These are phyloP conservation scores for Crocallis elinguaria DNA, from an alignment of 2,888 invertebrate species.

Conservation along the genomic window DNA sequence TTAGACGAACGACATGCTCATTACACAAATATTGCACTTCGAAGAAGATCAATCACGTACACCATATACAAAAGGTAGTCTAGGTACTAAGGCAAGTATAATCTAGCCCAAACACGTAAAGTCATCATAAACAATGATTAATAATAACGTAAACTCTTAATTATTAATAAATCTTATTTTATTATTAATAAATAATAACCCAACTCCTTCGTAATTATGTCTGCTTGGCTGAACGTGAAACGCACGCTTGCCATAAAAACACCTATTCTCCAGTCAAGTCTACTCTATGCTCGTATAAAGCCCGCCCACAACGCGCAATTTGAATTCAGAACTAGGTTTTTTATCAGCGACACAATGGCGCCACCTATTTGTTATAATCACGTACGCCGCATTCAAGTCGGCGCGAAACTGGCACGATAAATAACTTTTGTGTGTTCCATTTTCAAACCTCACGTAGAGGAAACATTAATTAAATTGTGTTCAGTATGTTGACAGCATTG, in stretches of 20 bases:
- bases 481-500: constrained; percentile 35
- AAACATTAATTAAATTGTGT: constrained; percentile 44
- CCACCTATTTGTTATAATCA: constrained; percentile 68
- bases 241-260: constrained; percentile 12
- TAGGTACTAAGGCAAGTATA: too few species aligned
- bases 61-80: too few species aligned
- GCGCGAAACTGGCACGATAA: constrained; percentile 61
- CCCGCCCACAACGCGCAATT: constrained; percentile 47
- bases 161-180: background rate
- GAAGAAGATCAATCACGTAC: too few species aligned
- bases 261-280: constrained; percentile 19
- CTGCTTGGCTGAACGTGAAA: constrained; percentile 6
- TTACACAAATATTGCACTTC: too few species aligned
- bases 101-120: too few species aligned
- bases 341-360: constrained; percentile 58
- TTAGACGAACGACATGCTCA: too few species aligned
- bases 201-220: background rate
- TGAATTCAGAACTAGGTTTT: constrained; percentile 50
- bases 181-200: background rate
- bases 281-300: constrained; percentile 29
- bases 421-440: constrained; percentile 58
- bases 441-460: constrained; percentile 69
- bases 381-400: constrained; percentile 57
- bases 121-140: background rate
- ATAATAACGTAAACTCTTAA: background rate